A percentile compares a stretch with the other conserved stretches of the same genome.
Evolutionary conservation across 2,113 vertebrate species (phyloP).

Genomic region (Epinephelus cyanopodus): DNA sequence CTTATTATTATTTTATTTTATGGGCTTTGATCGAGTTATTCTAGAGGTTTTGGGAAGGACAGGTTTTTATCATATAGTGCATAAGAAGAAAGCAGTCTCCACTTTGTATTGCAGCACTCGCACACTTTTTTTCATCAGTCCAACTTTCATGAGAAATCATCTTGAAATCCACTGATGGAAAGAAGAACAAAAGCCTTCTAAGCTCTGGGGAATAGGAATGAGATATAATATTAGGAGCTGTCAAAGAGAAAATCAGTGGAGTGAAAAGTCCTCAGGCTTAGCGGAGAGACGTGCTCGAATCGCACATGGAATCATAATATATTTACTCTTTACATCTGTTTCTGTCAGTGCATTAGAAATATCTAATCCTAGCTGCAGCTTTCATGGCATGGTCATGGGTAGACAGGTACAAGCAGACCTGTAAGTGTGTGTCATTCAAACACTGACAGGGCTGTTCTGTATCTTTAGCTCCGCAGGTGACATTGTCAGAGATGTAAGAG

Average conservation of each 20-base stretch:
- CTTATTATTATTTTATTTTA: neutral
- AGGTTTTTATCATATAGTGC: neutral
- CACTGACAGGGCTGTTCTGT: neutral
- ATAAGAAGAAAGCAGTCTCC: neutral
- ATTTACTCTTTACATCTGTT: conserved; percentile 33
- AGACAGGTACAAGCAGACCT: neutral
- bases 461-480: neutral
- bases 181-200: conserved; percentile 62
- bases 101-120: conserved; percentile 17
- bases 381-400: neutral
- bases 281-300: conserved; percentile 23
- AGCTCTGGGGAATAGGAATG: conserved; percentile 48
- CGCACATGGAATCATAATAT: conserved; percentile 48
- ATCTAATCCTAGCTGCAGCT: neutral
- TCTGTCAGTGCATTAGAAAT: neutral
- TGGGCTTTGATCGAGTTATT: neutral
- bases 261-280: conserved; percentile 48
- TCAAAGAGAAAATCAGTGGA: conserved; percentile 55
- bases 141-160: conserved; percentile 41
- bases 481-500: neutral
- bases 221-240: conserved; percentile 50
- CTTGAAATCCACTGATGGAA: conserved; percentile 53
- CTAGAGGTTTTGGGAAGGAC: neutral
- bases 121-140: conserved; percentile 24
- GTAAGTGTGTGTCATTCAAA: neutral